phyloP scores from a whole-genome alignment of 1,140 invertebrate genomes.

The Bombus terrestris region DNA sequence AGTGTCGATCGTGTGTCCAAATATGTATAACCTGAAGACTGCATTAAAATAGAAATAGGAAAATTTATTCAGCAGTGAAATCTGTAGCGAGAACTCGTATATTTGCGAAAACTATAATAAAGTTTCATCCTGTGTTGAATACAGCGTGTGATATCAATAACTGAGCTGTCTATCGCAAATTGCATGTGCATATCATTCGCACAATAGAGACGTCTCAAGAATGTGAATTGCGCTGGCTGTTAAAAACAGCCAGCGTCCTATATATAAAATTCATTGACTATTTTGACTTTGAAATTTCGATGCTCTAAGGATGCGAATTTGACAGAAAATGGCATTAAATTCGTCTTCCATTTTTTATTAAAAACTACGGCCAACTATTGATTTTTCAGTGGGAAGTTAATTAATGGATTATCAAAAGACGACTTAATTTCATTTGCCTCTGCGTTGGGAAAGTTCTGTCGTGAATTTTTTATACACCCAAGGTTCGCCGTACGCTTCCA shows the following conservation, averaged over 20 bases:
- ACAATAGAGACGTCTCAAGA: neutral
- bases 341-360: neutral
- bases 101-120: neutral
- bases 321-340: neutral
- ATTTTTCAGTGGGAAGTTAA: conserved; percentile 6
- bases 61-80: too few species aligned
- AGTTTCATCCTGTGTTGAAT: neutral
- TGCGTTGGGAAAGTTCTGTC: neutral
- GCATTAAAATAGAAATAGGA: too few species aligned
- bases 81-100: too few species aligned
- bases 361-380: neutral
- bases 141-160: too few species aligned
- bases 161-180: neutral
- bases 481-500: neutral
- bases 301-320: neutral
- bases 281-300: neutral
- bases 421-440: conserved; percentile 6
- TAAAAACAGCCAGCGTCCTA: neutral
- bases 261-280: neutral
- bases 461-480: neutral
- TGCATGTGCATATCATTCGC: neutral
- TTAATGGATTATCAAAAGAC: conserved; percentile 5
- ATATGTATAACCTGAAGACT: too few species aligned
- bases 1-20: neutral
- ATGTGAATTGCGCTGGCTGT: neutral